Evolutionary conservation across 2,797 vertebrate genomes (phyloP), one percentile per base, ranked within the genome.

Genomic region (Manis crassicaudata): DNA sequence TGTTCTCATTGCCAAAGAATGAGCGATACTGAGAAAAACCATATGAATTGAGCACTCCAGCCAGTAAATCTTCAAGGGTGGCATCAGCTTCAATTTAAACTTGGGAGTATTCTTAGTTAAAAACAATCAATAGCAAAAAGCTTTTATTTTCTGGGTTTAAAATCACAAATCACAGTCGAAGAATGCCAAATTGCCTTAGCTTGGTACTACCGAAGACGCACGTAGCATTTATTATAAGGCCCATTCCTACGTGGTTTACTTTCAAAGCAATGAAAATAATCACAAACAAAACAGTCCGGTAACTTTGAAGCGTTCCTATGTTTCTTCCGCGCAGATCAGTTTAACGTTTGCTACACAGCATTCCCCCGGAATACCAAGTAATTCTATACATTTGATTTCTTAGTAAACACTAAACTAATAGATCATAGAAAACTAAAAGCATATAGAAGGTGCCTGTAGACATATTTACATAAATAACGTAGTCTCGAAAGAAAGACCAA

Each of bases 391-490:
- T 96, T 97, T 97, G 35, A 97, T 97, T 98, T 95, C 98, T 98
- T 98, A 98, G 98, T 98, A 98, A 98, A 98, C 97, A 96, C 96
- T 98, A 97, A 98, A 96, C 96, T 98, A 98, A 98, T 97, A 98
- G 98, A 98, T 98, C 94, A 97, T 98, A 98, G 98, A 98, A 99
- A 98, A 98, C 98, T 98, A 98, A 99, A 98, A 98, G 98, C 97
- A 98, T 98, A 97, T 98, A 98, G 98, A 98, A 98, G 98, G 98
- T 98, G 98, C 98, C 97, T 98, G 91, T 96, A 97, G 97, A 97
- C 97, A 94, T 98, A 99, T 98, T 98, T 99, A 98, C 98, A 98
- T 97, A 97, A 97, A 98, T 98, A 98, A 98, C 97, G 92, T 96
- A 98, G 98, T 97, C 98, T 98, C 89, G 63, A 96, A 98, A 96